A percentile compares a stretch with the other conserved stretches of the same genome.
phyloP scores from a whole-genome alignment of 2,888 invertebrate species.

The Argyresthia goedartella region DNA sequence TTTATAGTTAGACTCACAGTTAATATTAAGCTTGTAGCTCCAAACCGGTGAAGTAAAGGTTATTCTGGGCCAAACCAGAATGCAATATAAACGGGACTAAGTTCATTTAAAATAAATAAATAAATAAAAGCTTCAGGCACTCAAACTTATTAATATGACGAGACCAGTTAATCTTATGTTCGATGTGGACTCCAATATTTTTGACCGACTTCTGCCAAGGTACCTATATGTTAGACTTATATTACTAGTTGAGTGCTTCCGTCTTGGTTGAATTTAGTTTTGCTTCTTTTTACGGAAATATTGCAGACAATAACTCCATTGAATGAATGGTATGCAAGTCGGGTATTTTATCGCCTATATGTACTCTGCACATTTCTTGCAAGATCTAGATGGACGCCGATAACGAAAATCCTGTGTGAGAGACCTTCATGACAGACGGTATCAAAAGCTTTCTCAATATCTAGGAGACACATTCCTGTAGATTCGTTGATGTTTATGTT shows the following conservation, averaged over 20 bases:
- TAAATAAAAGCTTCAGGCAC: background rate
- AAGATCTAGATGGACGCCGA: conserved; percentile 8
- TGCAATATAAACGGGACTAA: background rate
- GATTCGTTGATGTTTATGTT: too few relatives aligned
- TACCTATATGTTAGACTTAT: background rate
- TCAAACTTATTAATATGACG: background rate
- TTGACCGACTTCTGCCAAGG: background rate
- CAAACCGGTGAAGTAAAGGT: background rate
- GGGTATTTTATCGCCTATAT: background rate
- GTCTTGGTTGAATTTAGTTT: background rate
- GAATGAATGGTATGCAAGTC: conserved; percentile 1
- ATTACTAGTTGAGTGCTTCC: background rate
- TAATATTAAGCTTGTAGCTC: too few relatives aligned
- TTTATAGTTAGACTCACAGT: background rate
- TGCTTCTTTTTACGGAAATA: background rate
- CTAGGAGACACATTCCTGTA: conserved; percentile 2
- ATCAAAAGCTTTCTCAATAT: conserved; percentile 1
- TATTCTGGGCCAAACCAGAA: background rate
- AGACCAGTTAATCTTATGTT: background rate
- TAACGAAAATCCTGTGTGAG: background rate
- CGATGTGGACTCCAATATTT: background rate
- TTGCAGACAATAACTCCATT: background rate
- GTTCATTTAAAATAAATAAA: too few relatives aligned
- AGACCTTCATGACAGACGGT: conserved; percentile 2
- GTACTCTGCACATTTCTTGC: too few relatives aligned